A percentile compares a stretch with the other conserved stretches of the same genome.
Conservation (phyloP, 2,113 vertebrate species). For the Chaenogobius annularis region DNA sequence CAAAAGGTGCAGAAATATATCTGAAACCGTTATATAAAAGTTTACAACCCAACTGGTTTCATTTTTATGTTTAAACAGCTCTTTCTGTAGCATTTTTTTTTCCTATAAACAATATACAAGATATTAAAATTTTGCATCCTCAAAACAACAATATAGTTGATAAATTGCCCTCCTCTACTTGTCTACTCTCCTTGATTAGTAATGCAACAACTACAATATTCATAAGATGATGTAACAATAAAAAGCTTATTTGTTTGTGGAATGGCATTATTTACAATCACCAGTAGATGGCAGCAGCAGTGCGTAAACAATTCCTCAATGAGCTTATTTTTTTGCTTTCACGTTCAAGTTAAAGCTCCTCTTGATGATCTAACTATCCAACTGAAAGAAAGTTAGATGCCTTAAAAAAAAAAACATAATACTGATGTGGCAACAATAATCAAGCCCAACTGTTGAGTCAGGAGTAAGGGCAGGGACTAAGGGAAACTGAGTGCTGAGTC, state of each 20-base stretch:
- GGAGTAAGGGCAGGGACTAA: neutral
- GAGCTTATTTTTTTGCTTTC: neutral
- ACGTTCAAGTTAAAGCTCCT: too few species aligned
- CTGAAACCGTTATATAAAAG: too few species aligned
- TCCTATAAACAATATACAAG: too few species aligned
- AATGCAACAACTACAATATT: neutral
- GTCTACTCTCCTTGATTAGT: too few species aligned
- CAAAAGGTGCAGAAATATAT: too few species aligned
- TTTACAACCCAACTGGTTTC: too few species aligned
- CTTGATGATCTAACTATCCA: neutral
- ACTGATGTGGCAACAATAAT: neutral
- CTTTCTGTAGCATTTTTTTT: too few species aligned
- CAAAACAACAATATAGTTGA: too few species aligned
- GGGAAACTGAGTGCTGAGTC: conserved; percentile 59
- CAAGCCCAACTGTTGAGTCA: neutral
- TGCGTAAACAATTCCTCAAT: conserved; percentile 10
- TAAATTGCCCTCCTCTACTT: too few species aligned
- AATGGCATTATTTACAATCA: conserved; percentile 18
- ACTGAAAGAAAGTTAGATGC: neutral
- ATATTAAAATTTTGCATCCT: too few species aligned
- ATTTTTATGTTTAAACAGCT: too few species aligned
- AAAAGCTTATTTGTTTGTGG: neutral
- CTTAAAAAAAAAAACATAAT: neutral
- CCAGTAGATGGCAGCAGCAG: conserved; percentile 71
- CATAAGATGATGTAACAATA: neutral